Percentiles rank a stretch among this genome's conserved stretches.
Conservation (phyloP, 2,797 vertebrate species). For the Karalla daura region DNA sequence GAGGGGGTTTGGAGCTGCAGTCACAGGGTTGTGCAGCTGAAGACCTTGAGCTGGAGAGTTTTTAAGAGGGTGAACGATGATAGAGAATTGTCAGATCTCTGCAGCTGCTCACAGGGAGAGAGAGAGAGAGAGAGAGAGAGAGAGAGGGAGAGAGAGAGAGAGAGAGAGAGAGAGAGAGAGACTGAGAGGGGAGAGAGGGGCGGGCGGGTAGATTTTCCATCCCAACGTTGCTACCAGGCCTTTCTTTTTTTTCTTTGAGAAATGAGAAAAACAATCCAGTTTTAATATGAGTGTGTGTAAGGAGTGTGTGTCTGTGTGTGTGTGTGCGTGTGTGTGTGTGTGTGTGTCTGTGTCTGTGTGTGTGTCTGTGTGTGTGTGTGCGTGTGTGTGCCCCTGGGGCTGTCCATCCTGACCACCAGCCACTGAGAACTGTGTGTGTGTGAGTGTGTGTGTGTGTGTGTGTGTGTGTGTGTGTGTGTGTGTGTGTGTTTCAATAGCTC, state of each 20-base stretch:
- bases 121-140: slow-evolving; percentile 26
- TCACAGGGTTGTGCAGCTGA: slow-evolving; percentile 11
- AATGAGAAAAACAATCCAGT: slow-evolving; percentile 50
- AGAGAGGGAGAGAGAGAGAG: slow-evolving; percentile 6
- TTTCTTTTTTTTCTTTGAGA: slow-evolving; percentile 40
- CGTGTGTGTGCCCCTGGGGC: not conserved
- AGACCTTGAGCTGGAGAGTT: not conserved
- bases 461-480: not conserved
- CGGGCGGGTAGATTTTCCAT: slow-evolving; percentile 50
- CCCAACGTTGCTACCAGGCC: slow-evolving; percentile 14
- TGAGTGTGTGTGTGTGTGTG: slow-evolving; percentile 3
- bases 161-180: slow-evolving; percentile 13
- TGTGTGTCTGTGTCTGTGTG: too few species aligned
- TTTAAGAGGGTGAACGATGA: not conserved
- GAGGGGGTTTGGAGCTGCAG: slow-evolving; percentile 1
- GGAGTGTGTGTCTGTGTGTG: too few species aligned
- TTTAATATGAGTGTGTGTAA: slow-evolving; percentile 40
- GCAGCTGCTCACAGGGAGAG: not conserved
- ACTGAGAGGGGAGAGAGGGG: slow-evolving; percentile 17
- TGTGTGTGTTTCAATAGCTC: slow-evolving; percentile 10
- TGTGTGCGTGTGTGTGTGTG: too few species aligned
- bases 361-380: not conserved
- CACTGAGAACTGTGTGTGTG: too few species aligned
- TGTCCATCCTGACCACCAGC: slow-evolving; percentile 1
- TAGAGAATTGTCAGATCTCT: slow-evolving; percentile 10